These are phyloP conservation scores for Sinonovacula constricta DNA, from an alignment of 1,140 invertebrate species.

Conservation along the genomic window DNA sequence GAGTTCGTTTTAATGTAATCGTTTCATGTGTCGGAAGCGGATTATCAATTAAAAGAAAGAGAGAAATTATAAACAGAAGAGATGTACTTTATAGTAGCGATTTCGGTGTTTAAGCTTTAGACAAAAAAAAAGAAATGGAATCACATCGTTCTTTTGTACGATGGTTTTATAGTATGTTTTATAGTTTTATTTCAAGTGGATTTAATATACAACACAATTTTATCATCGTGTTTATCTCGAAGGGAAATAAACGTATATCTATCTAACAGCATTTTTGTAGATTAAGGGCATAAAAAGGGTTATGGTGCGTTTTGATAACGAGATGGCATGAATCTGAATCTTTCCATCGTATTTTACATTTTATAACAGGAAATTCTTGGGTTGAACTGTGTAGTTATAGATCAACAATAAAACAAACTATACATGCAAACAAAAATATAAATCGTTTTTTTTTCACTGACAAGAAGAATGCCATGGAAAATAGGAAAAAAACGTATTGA, in stretches of 20 bases:
- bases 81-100: conserved; percentile 15
- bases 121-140: background rate
- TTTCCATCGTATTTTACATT: too few species aligned
- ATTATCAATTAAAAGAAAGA: conserved; percentile 12
- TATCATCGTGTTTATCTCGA: background rate
- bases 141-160: conserved; percentile 23
- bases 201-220: background rate
- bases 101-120: background rate
- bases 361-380: too few species aligned
- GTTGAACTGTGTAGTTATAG: too few species aligned
- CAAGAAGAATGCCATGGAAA: too few species aligned
- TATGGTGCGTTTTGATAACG: too few species aligned
- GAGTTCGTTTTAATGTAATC: background rate
- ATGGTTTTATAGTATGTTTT: conserved; percentile 4
- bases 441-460: too few species aligned
- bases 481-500: too few species aligned
- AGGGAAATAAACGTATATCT: background rate
- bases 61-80: conserved; percentile 4
- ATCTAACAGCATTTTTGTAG: background rate
- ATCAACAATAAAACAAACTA: too few species aligned
- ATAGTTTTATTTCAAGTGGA: conserved; percentile 26
- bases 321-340: too few species aligned
- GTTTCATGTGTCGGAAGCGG: background rate
- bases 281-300: too few species aligned
- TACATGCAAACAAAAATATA: too few species aligned